These are phyloP conservation scores for Drosophila fuyamai DNA, from an alignment of 1,140 invertebrate species.

Conservation along the genomic window DNA sequence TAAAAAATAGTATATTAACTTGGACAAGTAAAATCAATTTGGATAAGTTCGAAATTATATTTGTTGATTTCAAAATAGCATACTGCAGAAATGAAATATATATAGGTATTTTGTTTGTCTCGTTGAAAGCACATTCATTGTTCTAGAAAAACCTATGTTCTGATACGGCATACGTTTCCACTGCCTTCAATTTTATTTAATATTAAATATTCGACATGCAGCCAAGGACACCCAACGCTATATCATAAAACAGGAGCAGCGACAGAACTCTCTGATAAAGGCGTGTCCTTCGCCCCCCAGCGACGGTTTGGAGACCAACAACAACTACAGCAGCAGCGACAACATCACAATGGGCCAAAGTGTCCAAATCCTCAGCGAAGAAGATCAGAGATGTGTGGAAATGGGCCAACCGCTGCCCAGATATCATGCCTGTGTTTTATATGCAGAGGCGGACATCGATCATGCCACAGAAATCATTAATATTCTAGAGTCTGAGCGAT, in stretches of 20 bases:
- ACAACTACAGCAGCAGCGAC: slow-evolving; percentile 48
- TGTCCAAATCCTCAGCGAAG: slow-evolving; percentile 54
- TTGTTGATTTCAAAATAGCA: not conserved
- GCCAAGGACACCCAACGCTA: slow-evolving; percentile 77
- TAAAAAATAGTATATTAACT: too few relatives aligned
- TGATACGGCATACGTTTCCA: too few relatives aligned
- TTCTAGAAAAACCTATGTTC: not conserved
- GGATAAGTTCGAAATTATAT: too few relatives aligned
- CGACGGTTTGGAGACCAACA: slow-evolving; percentile 48
- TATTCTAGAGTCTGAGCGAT: slow-evolving; percentile 86
- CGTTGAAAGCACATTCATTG: not conserved
- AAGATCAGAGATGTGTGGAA: slow-evolving; percentile 82
- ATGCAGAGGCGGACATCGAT: slow-evolving; percentile 88
- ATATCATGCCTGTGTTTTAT: slow-evolving; percentile 91
- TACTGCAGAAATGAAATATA: not conserved
- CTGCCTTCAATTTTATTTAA: too few relatives aligned
- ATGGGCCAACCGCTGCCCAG: slow-evolving; percentile 86
- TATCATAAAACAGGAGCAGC: slow-evolving; percentile 55
- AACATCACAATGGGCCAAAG: slow-evolving; percentile 58
- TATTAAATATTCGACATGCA: slow-evolving; percentile 50
- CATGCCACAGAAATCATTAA: slow-evolving; percentile 88
- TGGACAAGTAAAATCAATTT: too few relatives aligned
- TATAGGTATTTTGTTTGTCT: not conserved
- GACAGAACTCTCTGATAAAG: slow-evolving; percentile 42
- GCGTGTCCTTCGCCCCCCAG: slow-evolving; percentile 43